phyloP scores from a whole-genome alignment of 2,888 invertebrate genomes.

The Brachypalpus laphriformis region DNA sequence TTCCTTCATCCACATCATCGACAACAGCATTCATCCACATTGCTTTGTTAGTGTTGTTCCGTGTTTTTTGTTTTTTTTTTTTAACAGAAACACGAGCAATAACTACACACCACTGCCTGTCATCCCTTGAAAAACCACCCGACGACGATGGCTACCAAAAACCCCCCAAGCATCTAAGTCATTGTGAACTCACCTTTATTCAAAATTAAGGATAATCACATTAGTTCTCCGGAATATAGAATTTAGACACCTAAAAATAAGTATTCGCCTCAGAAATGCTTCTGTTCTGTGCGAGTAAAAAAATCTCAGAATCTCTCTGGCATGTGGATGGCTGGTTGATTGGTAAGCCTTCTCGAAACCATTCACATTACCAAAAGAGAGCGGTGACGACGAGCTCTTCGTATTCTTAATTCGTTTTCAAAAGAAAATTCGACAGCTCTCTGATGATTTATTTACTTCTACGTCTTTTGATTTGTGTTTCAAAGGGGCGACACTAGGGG shows the following conservation, averaged over 20 bases:
- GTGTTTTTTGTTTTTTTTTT: not conserved
- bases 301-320: too few species aligned
- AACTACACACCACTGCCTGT: constrained; percentile 3
- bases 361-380: not conserved
- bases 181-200: constrained; percentile 36
- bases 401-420: constrained; percentile 24
- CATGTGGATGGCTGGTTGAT: constrained; percentile 3
- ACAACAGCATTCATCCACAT: constrained; percentile 10
- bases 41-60: constrained; percentile 8
- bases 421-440: not conserved
- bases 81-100: constrained; percentile 3
- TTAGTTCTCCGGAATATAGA: constrained; percentile 32
- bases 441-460: constrained; percentile 18
- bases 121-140: not conserved
- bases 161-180: not conserved
- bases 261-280: constrained; percentile 2
- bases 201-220: constrained; percentile 40
- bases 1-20: constrained; percentile 15
- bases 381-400: not conserved
- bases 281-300: not conserved
- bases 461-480: constrained; percentile 9
- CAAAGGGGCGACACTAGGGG: not conserved
- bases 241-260: constrained; percentile 47
- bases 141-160: not conserved
- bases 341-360: not conserved